These are phyloP conservation scores for Holotrichia oblita DNA, from an alignment of 1,140 invertebrate genomes.

Conservation along the genomic window DNA sequence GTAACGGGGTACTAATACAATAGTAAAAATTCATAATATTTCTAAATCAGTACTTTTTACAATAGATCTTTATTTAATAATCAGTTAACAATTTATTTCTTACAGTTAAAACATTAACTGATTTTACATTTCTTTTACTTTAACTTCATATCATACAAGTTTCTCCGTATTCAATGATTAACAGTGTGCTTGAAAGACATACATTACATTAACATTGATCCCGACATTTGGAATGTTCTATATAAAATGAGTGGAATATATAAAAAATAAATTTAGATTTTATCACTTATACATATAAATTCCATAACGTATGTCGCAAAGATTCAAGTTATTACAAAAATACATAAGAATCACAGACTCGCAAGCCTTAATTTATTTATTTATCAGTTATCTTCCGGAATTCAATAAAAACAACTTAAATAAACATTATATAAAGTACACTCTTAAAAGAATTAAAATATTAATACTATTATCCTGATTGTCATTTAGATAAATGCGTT, in stretches of 20 bases:
- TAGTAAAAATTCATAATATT: constrained; percentile 11
- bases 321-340: constrained; percentile 14
- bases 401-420: constrained; percentile 18
- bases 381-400: constrained; percentile 3
- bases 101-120: constrained; percentile 1
- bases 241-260: background rate
- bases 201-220: background rate
- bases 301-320: background rate
- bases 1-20: constrained; percentile 36
- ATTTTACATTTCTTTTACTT: background rate
- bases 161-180: background rate
- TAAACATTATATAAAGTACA: constrained; percentile 14
- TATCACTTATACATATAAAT: background rate
- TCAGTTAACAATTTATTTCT: constrained; percentile 23
- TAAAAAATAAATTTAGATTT: too few relatives aligned
- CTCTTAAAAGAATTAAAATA: constrained; percentile 3
- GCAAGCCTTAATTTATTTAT: constrained; percentile 21
- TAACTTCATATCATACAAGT: constrained; percentile 25
- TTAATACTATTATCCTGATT: constrained; percentile 31
- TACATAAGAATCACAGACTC: constrained; percentile 20
- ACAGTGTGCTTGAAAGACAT: constrained; percentile 22
- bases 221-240: background rate
- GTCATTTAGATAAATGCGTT: background rate
- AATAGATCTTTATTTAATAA: constrained; percentile 23
- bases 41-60: constrained; percentile 35